Conservation (phyloP, 2,113 vertebrate genomes). For the Sylvietta virens region DNA sequence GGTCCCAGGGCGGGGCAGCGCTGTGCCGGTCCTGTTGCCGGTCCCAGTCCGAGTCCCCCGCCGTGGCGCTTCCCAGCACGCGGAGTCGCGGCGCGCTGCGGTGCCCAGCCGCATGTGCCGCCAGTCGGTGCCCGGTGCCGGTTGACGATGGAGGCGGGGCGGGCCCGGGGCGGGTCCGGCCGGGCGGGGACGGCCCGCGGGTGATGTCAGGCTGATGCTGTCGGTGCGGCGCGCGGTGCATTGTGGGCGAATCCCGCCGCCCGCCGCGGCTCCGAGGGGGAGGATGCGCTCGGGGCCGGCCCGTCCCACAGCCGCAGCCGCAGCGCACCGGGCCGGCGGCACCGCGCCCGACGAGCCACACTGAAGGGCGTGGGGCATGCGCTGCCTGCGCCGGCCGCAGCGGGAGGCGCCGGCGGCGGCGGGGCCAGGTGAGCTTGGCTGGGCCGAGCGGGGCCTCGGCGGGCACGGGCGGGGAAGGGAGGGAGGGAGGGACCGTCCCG, state of each 20-base stretch:
- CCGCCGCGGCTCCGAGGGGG: background rate
- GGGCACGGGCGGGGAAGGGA: background rate
- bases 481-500: background rate
- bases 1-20: background rate
- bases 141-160: background rate
- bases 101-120: background rate
- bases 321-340: background rate
- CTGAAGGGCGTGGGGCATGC: background rate
- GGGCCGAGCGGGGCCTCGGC: background rate
- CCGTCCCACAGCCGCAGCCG: background rate
- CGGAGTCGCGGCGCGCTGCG: background rate
- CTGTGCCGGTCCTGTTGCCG: background rate
- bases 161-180: background rate
- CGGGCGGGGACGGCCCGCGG: background rate
- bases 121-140: background rate
- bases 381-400: background rate
- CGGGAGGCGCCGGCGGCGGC: background rate
- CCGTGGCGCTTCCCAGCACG: background rate
- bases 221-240: slow-evolving; percentile 24
- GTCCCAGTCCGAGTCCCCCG: background rate
- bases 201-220: slow-evolving; percentile 50
- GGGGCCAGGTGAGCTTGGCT: background rate
- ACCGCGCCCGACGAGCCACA: background rate
- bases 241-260: slow-evolving; percentile 43
- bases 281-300: slow-evolving; percentile 1